Percentiles rank a stretch among this genome's conserved stretches.
phyloP scores from a whole-genome alignment of 1,140 invertebrate species.

The Epicauta chinensis region DNA sequence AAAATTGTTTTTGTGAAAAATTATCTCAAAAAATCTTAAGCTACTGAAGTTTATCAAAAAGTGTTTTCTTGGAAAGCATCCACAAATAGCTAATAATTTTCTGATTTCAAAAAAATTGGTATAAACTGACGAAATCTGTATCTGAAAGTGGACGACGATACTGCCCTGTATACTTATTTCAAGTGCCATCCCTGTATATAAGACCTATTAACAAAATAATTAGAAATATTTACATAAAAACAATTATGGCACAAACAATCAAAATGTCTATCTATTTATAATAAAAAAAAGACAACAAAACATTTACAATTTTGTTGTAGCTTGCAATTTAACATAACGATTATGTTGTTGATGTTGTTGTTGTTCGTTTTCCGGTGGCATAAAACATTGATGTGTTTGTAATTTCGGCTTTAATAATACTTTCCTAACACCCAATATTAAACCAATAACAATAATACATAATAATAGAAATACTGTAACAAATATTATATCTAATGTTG shows the following conservation, averaged over 20 bases:
- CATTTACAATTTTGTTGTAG: slow-evolving; percentile 50
- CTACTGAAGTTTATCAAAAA: no score
- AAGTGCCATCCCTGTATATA: no score
- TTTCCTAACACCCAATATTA: slow-evolving; percentile 50
- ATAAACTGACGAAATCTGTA: no score
- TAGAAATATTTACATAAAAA: no score
- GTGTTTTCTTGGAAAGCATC: no score
- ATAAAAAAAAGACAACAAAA: slow-evolving; percentile 1
- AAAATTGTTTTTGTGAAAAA: no score
- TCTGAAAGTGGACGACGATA: no score
- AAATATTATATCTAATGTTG: slow-evolving; percentile 47
- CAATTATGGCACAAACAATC: not conserved
- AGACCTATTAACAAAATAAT: no score
- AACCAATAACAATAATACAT: slow-evolving; percentile 46
- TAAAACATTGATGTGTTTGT: slow-evolving; percentile 50
- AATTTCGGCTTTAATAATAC: slow-evolving; percentile 48
- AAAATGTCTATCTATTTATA: slow-evolving; percentile 9
- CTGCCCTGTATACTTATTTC: no score
- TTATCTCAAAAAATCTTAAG: no score
- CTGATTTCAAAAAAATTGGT: no score
- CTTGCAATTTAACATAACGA: slow-evolving; percentile 55
- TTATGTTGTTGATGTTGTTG: slow-evolving; percentile 47
- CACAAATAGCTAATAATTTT: no score
- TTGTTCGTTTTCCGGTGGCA: slow-evolving; percentile 46
- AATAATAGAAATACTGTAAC: slow-evolving; percentile 48